Evolutionary conservation across 2,888 invertebrate genomes (phyloP), one percentile per base, ranked within the genome.

Genomic region (Agrilus cyanescens): DNA sequence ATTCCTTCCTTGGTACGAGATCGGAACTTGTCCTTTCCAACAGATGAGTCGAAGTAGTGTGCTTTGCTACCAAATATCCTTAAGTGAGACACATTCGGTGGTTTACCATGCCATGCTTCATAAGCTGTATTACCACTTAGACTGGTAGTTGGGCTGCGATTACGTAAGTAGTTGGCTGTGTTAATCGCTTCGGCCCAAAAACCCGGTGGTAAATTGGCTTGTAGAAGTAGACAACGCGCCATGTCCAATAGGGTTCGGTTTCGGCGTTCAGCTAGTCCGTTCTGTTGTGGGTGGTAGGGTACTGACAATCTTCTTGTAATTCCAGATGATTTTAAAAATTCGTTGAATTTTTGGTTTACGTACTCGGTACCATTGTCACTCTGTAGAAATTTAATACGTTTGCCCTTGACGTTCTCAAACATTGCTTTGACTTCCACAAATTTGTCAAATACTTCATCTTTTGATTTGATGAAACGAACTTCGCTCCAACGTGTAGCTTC

Each of bases 181-280:
- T 48, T 49, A 5, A 60, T 47, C 2, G 62, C 62, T 44, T 63
- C 61, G 4, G 56, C 57, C 60, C 61, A 65, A 36, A 60, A 54
- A 12, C 10, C 37, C 14, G 46, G 14, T 16, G 54, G 49, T 16
- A 59, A 40, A 18, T 18, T 18, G 5, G 18, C 18, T 18, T 18
- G 18, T 18, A 5, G 3, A 12, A 65, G 18, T 41, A 63, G 46
- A 29, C 56, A 55, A 25, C 58, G 46, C 1, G 56, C 56, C 18
- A 47, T 50, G 18, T 61, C 58, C 32, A 60, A 44, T 1, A 62
- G 43, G 4, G 57, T 60, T 2, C 55, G 38, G 29, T 61, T 60
- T 35, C 18, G 3, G 18, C 18, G 18, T 5, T 18, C 18, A 18
- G 18, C 3, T 4, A 18, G 5, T 18, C 18, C 18, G 5, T 18